Percentiles rank a stretch among this genome's conserved stretches.
Conservation (phyloP, 2,797 vertebrate genomes). For the Poeciliopsis infans region DNA sequence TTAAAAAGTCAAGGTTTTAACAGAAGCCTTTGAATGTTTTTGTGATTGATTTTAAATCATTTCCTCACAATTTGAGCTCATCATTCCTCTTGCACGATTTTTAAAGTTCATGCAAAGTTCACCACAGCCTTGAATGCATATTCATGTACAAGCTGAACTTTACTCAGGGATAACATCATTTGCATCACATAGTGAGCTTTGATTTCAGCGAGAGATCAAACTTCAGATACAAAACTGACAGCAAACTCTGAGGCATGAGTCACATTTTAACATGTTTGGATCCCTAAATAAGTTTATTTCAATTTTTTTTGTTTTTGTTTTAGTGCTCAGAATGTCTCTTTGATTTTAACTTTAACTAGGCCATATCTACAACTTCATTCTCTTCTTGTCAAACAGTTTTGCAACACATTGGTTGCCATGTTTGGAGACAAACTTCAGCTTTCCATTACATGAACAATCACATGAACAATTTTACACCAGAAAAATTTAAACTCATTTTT, state of each 20-base stretch:
- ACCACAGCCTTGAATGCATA: conserved; percentile 1
- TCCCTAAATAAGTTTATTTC: not conserved
- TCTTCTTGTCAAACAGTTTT: not conserved
- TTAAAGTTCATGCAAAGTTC: conserved; percentile 14
- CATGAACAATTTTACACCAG: too few relatives aligned
- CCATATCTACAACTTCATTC: not conserved
- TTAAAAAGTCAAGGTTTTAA: not conserved
- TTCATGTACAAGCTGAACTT: conserved; percentile 8
- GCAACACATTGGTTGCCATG: not conserved
- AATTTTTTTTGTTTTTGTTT: not conserved
- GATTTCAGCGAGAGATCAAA: not conserved
- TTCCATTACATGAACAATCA: not conserved
- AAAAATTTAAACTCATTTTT: too few relatives aligned
- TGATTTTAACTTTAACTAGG: not conserved
- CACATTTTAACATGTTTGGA: not conserved
- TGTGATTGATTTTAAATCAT: not conserved
- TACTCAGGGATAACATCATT: not conserved
- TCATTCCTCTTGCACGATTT: not conserved
- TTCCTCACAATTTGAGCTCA: conserved; percentile 1
- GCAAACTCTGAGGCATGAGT: not conserved
- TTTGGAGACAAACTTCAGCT: not conserved
- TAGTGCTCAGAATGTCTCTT: not conserved
- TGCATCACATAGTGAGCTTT: conserved; percentile 1
- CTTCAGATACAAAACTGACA: not conserved
- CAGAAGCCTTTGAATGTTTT: not conserved